Base-by-base conservation (phyloP, 2,113 vertebrate genomes). In the Ptilonorhynchus violaceus region DNA sequence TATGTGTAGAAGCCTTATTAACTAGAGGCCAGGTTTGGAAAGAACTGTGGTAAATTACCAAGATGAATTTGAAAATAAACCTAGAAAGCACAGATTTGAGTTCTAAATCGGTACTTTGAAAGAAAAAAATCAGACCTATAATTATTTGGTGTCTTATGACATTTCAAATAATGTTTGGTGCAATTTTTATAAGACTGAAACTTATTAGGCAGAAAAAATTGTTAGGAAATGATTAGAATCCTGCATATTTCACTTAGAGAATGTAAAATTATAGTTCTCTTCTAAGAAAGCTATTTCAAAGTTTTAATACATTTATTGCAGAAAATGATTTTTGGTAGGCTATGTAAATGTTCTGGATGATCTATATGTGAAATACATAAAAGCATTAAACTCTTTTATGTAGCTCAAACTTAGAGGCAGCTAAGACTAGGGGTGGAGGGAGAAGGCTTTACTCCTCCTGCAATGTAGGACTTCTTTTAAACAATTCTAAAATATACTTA, bases 1-100 rank as follows among this genome's bases (percentile, higher is more conserved):
- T 96, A 92, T 53, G 85, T 79, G 87, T 90, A 77, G 91, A 76
- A 64, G 76, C 70, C 88, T 88, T 93, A 81, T 97, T 96, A 96
- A 79, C 77, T 74, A 69, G 83, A 82, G 69, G 86, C 55, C 27
- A 66, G 59, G n/a, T 94, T 91, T 76, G 55, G 77, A 79, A 92
- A 80, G 74, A 85, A 24, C 55, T 83, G 68, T 66, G 59, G 37
- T 94, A 92, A 96, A 95, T 84, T 92, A 96, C 80, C 41, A 17
- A 89, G 79, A 87, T 37, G 52, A 64, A 92, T 83, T 69, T 69
- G 74, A 95, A 82, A 86, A 80, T 85, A 78, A 90, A 85, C 56
- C 78, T 88, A 55, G 83, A 94, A 96, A 93, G 72, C 81, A 62
- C 21, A 17, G 22, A 18, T 55, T 67, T 1, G 6, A 77, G 68